These are phyloP conservation scores for Onychomys arenicola DNA, from an alignment of 2,797 vertebrate genomes.

Conservation along the genomic window DNA sequence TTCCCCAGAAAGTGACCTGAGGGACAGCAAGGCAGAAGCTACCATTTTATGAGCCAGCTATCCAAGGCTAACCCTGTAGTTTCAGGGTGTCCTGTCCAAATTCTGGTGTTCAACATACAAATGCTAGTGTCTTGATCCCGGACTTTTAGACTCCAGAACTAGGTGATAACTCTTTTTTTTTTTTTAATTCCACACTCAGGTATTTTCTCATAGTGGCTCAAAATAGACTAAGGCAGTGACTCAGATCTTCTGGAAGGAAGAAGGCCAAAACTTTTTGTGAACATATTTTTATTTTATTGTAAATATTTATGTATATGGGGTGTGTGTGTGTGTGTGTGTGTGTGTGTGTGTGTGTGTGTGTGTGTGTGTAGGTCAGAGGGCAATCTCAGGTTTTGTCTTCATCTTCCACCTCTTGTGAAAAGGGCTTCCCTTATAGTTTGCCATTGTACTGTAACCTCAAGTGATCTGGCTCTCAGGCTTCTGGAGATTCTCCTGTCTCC, in stretches of 20 bases:
- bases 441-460: background rate
- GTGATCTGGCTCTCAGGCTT: background rate
- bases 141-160: background rate
- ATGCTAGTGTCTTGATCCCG: background rate
- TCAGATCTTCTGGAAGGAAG: background rate
- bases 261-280: background rate
- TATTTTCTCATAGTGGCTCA: background rate
- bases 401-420: background rate
- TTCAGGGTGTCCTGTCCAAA: background rate
- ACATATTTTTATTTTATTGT: constrained; percentile 13
- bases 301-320: background rate
- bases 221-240: background rate
- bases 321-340: background rate
- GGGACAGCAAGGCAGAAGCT: background rate
- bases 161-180: background rate
- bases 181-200: background rate
- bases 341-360: background rate
- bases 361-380: background rate
- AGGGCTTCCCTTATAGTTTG: background rate
- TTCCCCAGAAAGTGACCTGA: background rate
- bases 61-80: background rate
- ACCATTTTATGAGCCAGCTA: background rate
- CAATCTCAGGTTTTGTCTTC: background rate
- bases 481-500: background rate
- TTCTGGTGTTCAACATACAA: background rate